Conservation (phyloP, 2,888 invertebrate species). For the Eupsilia transversa region DNA sequence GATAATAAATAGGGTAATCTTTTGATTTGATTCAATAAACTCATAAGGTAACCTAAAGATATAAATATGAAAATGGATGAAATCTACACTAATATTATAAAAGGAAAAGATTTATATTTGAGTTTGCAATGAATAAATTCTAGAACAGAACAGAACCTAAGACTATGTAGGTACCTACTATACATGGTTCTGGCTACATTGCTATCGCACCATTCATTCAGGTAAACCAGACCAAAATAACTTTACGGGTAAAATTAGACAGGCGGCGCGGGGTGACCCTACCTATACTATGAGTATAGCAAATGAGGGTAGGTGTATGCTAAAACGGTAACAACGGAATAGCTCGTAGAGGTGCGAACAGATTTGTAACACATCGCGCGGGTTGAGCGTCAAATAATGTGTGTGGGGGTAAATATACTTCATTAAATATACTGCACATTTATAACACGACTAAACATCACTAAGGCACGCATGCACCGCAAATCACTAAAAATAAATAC, state of each 20-base stretch:
- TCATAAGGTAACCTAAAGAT: too few species aligned
- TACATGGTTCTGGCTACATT: not conserved
- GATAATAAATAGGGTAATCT: too few species aligned
- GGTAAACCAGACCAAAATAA: conserved; percentile 29
- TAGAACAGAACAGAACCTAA: too few species aligned
- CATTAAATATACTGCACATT: too few species aligned
- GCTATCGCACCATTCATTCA: conserved; percentile 13
- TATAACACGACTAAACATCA: not conserved
- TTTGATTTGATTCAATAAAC: too few species aligned
- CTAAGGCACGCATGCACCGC: not conserved
- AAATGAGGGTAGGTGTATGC: conserved; percentile 29
- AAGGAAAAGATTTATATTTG: too few species aligned
- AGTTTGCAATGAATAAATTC: too few species aligned
- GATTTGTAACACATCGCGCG: conserved; percentile 11
- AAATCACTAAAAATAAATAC: not conserved
- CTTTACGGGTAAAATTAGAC: conserved; percentile 34
- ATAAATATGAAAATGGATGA: too few species aligned
- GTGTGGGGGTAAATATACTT: too few species aligned
- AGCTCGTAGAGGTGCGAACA: not conserved
- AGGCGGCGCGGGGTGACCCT: conserved; percentile 20
- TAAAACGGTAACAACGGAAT: conserved; percentile 10
- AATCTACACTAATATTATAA: too few species aligned
- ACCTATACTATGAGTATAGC: not conserved
- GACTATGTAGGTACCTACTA: too few species aligned
- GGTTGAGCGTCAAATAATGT: not conserved